These are phyloP conservation scores for Trididemnum clinides DNA, from an alignment of 23 tunicate species.

Conservation along the genomic window DNA sequence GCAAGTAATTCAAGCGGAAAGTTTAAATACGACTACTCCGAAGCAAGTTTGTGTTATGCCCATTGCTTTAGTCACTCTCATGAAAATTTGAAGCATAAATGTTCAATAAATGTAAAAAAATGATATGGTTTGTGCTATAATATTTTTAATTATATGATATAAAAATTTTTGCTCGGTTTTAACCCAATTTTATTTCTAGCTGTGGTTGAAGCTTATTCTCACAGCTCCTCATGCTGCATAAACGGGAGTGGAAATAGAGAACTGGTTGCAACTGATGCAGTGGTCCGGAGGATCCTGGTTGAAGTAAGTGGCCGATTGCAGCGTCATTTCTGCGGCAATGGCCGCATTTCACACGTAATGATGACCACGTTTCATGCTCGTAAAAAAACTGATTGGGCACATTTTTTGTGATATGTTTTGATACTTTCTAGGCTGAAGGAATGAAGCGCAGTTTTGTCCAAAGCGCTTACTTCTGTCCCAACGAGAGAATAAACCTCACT, in stretches of 20 bases:
- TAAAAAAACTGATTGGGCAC: no score
- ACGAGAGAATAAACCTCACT: slow-evolving; percentile 86
- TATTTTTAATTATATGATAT: neutral
- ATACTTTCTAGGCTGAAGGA: slow-evolving; percentile 74
- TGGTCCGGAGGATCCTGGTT: slow-evolving; percentile 43
- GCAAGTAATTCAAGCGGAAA: no score
- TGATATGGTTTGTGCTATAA: neutral
- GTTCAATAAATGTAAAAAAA: no score
- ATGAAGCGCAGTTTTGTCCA: slow-evolving; percentile 75
- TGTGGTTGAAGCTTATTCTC: slow-evolving; percentile 7
- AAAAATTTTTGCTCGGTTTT: no score
- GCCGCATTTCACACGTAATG: no score
- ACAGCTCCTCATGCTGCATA: slow-evolving; percentile 40
- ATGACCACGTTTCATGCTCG: no score
- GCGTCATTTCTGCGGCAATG: no score
- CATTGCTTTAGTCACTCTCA: no score
- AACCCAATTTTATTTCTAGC: slow-evolving; percentile 24
- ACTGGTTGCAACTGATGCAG: slow-evolving; percentile 38
- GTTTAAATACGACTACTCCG: no score
- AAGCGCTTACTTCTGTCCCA: slow-evolving; percentile 95
- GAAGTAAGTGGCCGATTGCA: slow-evolving; percentile 12
- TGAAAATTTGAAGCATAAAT: no score
- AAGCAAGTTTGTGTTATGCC: no score
- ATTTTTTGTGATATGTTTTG: no score
- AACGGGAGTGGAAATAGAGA: neutral